phyloP scores from a whole-genome alignment of 2,113 vertebrate genomes.

The Anseranas semipalmata region DNA sequence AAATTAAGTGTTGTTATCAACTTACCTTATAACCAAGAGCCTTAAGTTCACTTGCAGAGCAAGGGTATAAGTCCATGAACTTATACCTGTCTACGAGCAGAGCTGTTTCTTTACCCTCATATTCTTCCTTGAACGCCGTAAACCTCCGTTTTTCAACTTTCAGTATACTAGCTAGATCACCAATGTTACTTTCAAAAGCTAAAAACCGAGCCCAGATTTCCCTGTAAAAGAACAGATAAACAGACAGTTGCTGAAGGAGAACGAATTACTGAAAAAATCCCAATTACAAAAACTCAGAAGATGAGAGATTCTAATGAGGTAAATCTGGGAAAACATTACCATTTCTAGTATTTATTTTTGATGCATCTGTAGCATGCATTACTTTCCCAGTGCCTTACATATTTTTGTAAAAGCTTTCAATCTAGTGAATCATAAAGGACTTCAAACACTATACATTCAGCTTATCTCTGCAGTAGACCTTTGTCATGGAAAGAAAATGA shows the following conservation, averaged over 20 bases:
- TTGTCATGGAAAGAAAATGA: neutral
- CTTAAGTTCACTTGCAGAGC: conserved; percentile 94
- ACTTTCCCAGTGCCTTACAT: neutral
- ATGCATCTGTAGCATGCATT: neutral
- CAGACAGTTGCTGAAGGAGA: neutral
- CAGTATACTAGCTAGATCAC: conserved; percentile 96
- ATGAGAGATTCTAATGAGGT: neutral
- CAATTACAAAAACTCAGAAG: neutral
- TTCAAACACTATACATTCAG: neutral
- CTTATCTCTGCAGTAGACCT: neutral
- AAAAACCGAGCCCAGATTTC: conserved; percentile 98
- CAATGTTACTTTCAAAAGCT: conserved; percentile 98
- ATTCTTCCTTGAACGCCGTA: conserved; percentile 96
- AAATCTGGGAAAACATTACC: neutral
- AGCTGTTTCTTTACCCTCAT: conserved; percentile 97
- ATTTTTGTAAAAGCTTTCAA: neutral
- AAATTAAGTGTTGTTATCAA: neutral
- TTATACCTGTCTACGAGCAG: conserved; percentile 96
- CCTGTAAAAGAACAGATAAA: conserved; percentile 74
- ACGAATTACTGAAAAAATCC: neutral
- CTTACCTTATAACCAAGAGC: conserved; percentile 97
- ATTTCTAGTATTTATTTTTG: neutral
- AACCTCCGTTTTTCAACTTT: conserved; percentile 97
- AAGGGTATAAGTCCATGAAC: conserved; percentile 99
- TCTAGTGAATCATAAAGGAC: neutral